These are phyloP conservation scores for Microtus pennsylvanicus DNA, from an alignment of 2,113 vertebrate genomes.

Conservation along the genomic window DNA sequence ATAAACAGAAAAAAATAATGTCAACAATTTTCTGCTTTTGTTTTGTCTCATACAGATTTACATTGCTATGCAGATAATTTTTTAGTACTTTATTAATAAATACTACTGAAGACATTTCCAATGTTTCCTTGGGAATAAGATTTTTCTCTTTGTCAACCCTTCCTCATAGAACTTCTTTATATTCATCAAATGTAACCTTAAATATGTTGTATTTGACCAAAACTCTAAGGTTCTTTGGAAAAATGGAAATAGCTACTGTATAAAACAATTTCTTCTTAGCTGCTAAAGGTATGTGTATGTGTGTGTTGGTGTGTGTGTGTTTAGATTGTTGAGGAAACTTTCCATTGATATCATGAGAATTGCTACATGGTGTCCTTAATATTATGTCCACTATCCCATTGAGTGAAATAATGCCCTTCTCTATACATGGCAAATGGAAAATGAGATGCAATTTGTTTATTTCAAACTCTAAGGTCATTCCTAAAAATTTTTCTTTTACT, in stretches of 20 bases:
- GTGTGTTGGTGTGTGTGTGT: neutral
- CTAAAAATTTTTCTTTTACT: neutral
- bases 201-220: neutral
- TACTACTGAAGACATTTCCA: neutral
- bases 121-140: neutral
- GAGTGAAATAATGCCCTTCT: neutral
- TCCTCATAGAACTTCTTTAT: neutral
- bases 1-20: constrained; percentile 15
- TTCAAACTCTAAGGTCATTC: neutral
- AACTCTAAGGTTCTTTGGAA: neutral
- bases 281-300: neutral
- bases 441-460: neutral
- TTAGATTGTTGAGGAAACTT: neutral
- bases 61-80: neutral
- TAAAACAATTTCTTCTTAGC: neutral
- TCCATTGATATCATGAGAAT: neutral
- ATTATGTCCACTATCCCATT: neutral
- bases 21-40: neutral
- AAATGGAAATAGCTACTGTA: neutral
- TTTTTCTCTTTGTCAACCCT: neutral
- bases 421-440: neutral
- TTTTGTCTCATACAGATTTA: constrained; percentile 8
- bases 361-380: neutral
- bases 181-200: neutral
- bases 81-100: constrained; percentile 22